phyloP scores from a whole-genome alignment of 2,797 vertebrate species.

The Poecilia picta region DNA sequence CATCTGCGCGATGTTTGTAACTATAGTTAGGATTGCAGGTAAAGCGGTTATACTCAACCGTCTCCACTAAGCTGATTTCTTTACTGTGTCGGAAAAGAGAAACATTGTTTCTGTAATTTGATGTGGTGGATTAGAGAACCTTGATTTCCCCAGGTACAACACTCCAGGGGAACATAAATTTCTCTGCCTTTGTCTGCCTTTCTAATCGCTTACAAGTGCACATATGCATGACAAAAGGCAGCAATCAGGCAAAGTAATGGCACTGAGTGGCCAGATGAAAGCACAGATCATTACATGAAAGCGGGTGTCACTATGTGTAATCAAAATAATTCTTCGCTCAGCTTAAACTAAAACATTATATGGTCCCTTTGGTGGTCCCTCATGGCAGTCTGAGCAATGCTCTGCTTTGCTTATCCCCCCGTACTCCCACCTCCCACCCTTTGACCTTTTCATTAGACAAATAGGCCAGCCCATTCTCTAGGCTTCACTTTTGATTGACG shows the following conservation, averaged over 20 bases:
- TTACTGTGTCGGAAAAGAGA: conserved; percentile 13
- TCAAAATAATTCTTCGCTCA: conserved; percentile 12
- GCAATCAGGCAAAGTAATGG: conserved; percentile 18
- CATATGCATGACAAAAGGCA: conserved; percentile 26
- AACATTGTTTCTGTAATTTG: conserved; percentile 24
- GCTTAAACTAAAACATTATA: conserved; percentile 2
- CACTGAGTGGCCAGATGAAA: conserved; percentile 19
- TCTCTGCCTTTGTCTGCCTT: conserved; percentile 17
- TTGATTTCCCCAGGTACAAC: conserved; percentile 22
- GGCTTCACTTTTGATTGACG: conserved; percentile 66
- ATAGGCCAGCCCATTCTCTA: conserved; percentile 66
- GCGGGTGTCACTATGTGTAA: not conserved
- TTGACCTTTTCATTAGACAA: conserved; percentile 72
- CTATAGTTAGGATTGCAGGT: conserved; percentile 6
- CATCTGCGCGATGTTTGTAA: not conserved
- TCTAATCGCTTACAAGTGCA: conserved; percentile 22
- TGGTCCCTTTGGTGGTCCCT: not conserved
- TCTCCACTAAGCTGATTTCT: conserved; percentile 14
- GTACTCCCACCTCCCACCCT: conserved; percentile 19
- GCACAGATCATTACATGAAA: conserved; percentile 1
- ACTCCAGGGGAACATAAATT: conserved; percentile 16
- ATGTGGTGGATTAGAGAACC: conserved; percentile 27
- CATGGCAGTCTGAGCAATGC: conserved; percentile 33
- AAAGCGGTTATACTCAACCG: conserved; percentile 6
- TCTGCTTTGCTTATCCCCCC: conserved; percentile 8